Conservation (phyloP, 2,797 vertebrate genomes). For the Eulemur coronatus region DNA sequence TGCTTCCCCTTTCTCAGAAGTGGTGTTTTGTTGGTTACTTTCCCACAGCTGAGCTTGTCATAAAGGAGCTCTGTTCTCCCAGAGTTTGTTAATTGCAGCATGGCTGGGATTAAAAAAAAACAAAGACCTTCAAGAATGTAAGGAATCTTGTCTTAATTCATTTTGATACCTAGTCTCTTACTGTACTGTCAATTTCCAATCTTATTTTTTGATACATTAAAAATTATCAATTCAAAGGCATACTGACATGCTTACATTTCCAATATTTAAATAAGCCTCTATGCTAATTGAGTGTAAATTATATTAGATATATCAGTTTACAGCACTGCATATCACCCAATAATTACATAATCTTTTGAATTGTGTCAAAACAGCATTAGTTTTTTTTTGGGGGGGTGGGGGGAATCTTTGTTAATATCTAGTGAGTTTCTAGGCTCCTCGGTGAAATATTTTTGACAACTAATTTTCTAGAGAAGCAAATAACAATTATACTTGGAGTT, state of each 20-base stretch:
- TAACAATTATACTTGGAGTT: slow-evolving; percentile 55
- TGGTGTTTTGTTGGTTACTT: slow-evolving; percentile 72
- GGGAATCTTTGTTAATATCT: slow-evolving; percentile 56
- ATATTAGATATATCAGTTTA: slow-evolving; percentile 35
- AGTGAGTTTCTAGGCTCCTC: slow-evolving; percentile 45
- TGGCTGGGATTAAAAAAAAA: neutral
- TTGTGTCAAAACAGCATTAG: slow-evolving; percentile 55
- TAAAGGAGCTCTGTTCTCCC: slow-evolving; percentile 75
- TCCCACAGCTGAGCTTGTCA: slow-evolving; percentile 75
- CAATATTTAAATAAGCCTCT: slow-evolving; percentile 56
- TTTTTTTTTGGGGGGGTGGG: neutral
- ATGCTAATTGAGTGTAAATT: slow-evolving; percentile 66
- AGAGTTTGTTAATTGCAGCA: slow-evolving; percentile 63
- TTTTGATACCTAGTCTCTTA: slow-evolving; percentile 40
- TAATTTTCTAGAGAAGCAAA: slow-evolving; percentile 49
- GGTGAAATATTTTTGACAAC: slow-evolving; percentile 64
- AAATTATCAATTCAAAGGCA: slow-evolving; percentile 56
- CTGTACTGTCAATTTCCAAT: slow-evolving; percentile 25
- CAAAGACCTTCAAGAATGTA: slow-evolving; percentile 42
- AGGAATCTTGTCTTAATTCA: slow-evolving; percentile 60
- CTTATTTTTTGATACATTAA: slow-evolving; percentile 55
- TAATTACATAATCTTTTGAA: slow-evolving; percentile 59
- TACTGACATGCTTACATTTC: slow-evolving; percentile 15
- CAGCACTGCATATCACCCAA: slow-evolving; percentile 12
- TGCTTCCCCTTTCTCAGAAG: slow-evolving; percentile 70